Evolutionary conservation across 2,797 vertebrate species (phyloP).

Genomic region (Mormyrops attenuatus): DNA sequence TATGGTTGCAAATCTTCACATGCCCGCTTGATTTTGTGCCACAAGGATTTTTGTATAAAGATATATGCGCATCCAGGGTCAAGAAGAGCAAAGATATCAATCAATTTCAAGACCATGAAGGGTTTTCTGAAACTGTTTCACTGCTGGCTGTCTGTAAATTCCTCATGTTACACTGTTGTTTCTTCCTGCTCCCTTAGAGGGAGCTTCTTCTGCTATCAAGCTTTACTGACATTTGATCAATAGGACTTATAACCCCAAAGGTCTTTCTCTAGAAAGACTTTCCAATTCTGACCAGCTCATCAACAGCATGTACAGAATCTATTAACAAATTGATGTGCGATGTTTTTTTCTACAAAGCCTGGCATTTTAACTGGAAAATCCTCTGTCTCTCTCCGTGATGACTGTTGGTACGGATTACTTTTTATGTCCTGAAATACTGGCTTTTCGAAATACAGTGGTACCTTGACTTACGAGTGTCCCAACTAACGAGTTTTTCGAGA

Average conservation of each 20-base stretch:
- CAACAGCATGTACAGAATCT: not conserved
- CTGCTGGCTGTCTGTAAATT: not conserved
- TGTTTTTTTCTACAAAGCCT: not conserved
- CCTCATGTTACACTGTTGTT: not conserved
- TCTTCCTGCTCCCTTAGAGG: not conserved
- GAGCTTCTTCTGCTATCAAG: not conserved
- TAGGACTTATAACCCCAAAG: not conserved
- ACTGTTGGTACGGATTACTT: not conserved
- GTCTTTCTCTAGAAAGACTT: not conserved
- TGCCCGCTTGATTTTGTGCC: not conserved
- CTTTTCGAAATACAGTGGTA: not conserved
- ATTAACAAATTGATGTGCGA: not conserved
- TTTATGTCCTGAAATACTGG: not conserved
- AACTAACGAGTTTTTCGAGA: too few species aligned
- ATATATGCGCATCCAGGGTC: not conserved
- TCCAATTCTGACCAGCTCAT: not conserved
- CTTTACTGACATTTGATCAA: not conserved
- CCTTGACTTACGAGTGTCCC: too few species aligned
- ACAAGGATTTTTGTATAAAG: not conserved
- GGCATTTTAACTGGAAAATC: not conserved
- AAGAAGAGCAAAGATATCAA: not conserved
- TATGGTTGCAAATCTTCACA: not conserved
- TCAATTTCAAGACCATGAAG: not conserved
- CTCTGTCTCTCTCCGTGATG: not conserved
- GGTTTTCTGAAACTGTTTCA: not conserved